Percentiles rank a stretch among this genome's conserved stretches.
These are phyloP conservation scores for Celastrina argiolus DNA, from an alignment of 2,888 invertebrate species.

Conservation along the genomic window DNA sequence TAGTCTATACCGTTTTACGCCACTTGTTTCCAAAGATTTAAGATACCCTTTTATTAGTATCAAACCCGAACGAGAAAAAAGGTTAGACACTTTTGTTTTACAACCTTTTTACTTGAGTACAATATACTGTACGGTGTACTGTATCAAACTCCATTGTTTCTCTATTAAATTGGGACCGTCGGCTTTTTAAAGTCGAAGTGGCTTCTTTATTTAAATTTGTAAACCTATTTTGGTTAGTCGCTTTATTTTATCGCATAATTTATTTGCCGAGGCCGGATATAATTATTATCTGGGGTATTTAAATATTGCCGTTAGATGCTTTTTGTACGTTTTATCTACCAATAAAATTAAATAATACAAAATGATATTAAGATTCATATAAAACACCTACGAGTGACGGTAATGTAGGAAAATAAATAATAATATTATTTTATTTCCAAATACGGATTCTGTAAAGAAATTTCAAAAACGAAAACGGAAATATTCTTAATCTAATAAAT, in stretches of 20 bases:
- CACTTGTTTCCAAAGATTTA: too few relatives aligned
- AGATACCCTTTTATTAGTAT: neutral
- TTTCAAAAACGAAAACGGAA: too few relatives aligned
- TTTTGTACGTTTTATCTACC: too few relatives aligned
- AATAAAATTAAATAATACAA: too few relatives aligned
- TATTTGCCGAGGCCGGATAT: conserved; percentile 34
- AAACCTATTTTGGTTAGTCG: conserved; percentile 36
- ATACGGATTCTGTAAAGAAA: too few relatives aligned
- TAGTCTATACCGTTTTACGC: too few relatives aligned
- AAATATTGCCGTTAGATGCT: conserved; percentile 28
- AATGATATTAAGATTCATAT: too few relatives aligned
- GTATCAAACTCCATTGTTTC: conserved; percentile 29
- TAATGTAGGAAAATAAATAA: too few relatives aligned
- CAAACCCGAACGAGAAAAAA: neutral
- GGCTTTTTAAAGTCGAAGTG: conserved; percentile 32
- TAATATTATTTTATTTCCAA: too few relatives aligned
- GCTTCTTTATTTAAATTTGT: conserved; percentile 35
- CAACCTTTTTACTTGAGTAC: conserved; percentile 16
- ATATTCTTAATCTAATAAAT: too few relatives aligned
- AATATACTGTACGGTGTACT: conserved; percentile 22
- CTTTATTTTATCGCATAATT: conserved; percentile 38
- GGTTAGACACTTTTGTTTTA: neutral
- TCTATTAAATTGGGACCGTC: conserved; percentile 28
- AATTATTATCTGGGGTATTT: conserved; percentile 38
- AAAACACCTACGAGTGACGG: too few relatives aligned